Evolutionary conservation across 1,140 invertebrate species (phyloP), one percentile per base, ranked within the genome.

Genomic region (Rhynchophorus ferrugineus): DNA sequence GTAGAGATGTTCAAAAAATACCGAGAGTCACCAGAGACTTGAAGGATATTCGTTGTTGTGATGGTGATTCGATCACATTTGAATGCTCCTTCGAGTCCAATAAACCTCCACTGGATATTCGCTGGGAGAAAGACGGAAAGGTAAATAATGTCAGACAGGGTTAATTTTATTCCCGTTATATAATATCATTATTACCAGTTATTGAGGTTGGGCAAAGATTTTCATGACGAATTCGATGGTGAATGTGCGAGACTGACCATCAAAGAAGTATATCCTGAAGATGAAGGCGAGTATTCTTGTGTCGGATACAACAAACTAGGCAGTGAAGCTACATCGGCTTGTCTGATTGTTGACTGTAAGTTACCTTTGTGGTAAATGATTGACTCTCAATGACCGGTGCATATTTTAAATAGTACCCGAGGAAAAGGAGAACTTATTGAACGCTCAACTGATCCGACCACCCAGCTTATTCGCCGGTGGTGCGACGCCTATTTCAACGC

Each of bases 251-350:
- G 76, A 14, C 69, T 91, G 18, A 77, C 73, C 48, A 91, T 94
- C 59, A 76, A 78, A 7, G 80, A 84, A 46, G 82, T 90, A 13
- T 86, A 84, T 59, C 85, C 87, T 0, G 88, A 91, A 63, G 90
- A 94, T 66, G 86, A 90, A 61, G 90, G 90, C n/a, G 85, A 88
- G 59, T 95, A 92, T 67, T 84, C 81, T 1, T 93, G 89, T 62
- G 80, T 87, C 38, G 88, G 85, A 5, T 80, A 78, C 59, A 93
- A 93, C 65, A 78, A 81, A 51, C 73, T 89, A 41, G 90, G 90
- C 36, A 84, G 86, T 64, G 82, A 84, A 0, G 77, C 78, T 34
- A 87, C 86, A 2, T 87, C 84, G 1, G 85, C 87, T 3, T 88
- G 84, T 64, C 74, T 91, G 3, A 77, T 88, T 18, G 86, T 91